These are phyloP conservation scores for Bhutanitis thaidina DNA, from an alignment of 2,888 invertebrate genomes.

Conservation along the genomic window DNA sequence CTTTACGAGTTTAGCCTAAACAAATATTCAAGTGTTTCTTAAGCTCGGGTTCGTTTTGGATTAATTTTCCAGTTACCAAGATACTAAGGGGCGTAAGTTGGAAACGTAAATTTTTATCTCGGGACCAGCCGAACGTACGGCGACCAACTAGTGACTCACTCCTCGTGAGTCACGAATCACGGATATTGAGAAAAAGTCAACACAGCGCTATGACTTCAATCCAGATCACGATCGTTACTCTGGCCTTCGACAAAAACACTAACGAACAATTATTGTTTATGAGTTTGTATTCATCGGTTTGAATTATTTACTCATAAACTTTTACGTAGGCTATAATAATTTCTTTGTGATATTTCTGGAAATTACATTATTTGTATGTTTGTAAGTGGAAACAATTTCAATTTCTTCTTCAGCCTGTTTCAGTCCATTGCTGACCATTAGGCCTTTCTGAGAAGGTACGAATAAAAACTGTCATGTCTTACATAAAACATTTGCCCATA, in stretches of 20 bases:
- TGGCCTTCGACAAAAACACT: conserved; percentile 11
- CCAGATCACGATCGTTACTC: conserved; percentile 8
- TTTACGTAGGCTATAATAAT: neutral
- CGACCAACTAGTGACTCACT: conserved; percentile 34
- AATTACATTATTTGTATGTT: neutral
- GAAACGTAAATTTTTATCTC: conserved; percentile 34
- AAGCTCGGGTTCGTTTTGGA: neutral
- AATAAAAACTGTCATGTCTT: too few species aligned
- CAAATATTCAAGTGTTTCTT: neutral
- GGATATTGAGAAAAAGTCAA: conserved; percentile 37
- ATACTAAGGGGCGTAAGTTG: conserved; percentile 28
- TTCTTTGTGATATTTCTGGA: conserved; percentile 4
- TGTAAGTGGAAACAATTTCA: too few species aligned
- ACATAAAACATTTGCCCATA: too few species aligned
- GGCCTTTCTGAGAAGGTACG: too few species aligned
- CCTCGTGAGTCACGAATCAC: conserved; percentile 48
- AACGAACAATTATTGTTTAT: conserved; percentile 18
- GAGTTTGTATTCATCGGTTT: conserved; percentile 1
- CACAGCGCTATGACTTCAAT: conserved; percentile 30
- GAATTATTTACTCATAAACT: neutral
- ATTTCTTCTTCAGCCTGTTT: too few species aligned
- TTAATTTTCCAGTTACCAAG: conserved; percentile 20
- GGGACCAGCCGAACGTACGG: conserved; percentile 16
- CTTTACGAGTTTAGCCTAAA: too few species aligned
- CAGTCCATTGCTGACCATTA: too few species aligned